Evolutionary conservation across 2,797 vertebrate genomes (phyloP).

Genomic region (Lithobates pipiens): DNA sequence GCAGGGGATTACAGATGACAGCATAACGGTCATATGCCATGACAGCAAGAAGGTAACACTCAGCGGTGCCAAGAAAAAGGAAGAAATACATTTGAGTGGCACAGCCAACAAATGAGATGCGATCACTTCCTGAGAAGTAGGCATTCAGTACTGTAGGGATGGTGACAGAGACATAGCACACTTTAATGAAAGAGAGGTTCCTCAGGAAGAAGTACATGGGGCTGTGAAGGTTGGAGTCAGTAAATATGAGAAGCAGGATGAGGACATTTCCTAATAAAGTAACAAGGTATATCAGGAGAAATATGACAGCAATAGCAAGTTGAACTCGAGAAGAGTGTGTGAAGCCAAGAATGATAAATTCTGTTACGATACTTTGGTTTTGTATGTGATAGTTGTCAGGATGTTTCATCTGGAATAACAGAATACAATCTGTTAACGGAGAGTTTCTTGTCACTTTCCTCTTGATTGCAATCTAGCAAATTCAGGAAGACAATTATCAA

Average conservation of each 20-base stretch:
- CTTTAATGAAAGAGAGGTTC: background rate
- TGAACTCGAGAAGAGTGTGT: conserved; percentile 55
- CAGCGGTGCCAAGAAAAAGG: conserved; percentile 58
- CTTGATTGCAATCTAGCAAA: too few relatives aligned
- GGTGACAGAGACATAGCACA: conserved; percentile 21
- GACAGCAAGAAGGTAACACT: conserved; percentile 63
- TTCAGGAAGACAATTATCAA: too few relatives aligned
- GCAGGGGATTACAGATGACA: conserved; percentile 51
- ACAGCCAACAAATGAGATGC: conserved; percentile 63
- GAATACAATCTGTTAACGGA: background rate
- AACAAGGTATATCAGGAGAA: conserved; percentile 48
- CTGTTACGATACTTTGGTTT: background rate
- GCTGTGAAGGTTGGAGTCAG: background rate
- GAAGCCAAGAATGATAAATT: conserved; percentile 63
- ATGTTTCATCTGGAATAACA: conserved; percentile 16
- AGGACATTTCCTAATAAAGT: conserved; percentile 8
- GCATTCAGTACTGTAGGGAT: conserved; percentile 70
- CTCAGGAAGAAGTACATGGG: conserved; percentile 26
- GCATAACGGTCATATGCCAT: conserved; percentile 65
- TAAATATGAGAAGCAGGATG: background rate
- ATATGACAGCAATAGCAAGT: conserved; percentile 48
- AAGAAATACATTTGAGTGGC: conserved; percentile 65
- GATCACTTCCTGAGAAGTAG: conserved; percentile 63
- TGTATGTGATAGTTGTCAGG: background rate
- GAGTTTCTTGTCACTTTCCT: background rate